Evolutionary conservation across 2,797 vertebrate species (phyloP), one percentile per base, ranked within the genome.

Genomic region (Coregonus sp.): DNA sequence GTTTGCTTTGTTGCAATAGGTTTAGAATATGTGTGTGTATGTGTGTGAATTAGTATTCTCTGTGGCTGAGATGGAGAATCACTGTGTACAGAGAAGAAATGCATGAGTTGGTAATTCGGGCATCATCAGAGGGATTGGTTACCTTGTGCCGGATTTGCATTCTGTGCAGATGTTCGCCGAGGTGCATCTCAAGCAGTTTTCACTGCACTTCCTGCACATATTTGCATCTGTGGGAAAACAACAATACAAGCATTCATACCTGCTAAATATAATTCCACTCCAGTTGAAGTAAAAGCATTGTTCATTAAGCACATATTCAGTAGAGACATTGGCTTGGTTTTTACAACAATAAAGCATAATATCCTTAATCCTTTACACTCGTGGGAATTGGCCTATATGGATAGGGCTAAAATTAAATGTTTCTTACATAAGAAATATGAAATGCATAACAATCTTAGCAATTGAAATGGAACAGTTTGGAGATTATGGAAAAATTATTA

Each of bases 61-160:
- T 6, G 37, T 40, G 18, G 35, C 52, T 5, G 7, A 33, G 50
- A 61, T 61, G n/a, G 56, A 61, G 56, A 61, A 61, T 61, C 56
- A 61, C 56, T 61, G 20, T 63, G 14, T 33, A 61, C 15, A 9
- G 72, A 75, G 40, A 56, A 84, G 81, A 73, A 7, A 75, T 82
- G 83, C 88, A 89, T 88, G 83, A 87, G 81, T 78, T 84, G 78
- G 85, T 86, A 73, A 87, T 87, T 84, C 82, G 73, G 84, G 74
- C 74, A 78, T 80, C 80, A 86, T 87, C 77, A 59, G 86, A 89
- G 83, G 78, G 54, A 80, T 77, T 56, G 29, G 69, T 90, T 96
- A 99, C 98, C 97, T 98, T 85, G 96, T 92, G 84, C 96, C 96
- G 75, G 95, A 92, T 91, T 90, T 95, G 92, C 98, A 99, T 93